Evolutionary conservation across 1,140 invertebrate genomes (phyloP).

Genomic region (Triops cancriformis): DNA sequence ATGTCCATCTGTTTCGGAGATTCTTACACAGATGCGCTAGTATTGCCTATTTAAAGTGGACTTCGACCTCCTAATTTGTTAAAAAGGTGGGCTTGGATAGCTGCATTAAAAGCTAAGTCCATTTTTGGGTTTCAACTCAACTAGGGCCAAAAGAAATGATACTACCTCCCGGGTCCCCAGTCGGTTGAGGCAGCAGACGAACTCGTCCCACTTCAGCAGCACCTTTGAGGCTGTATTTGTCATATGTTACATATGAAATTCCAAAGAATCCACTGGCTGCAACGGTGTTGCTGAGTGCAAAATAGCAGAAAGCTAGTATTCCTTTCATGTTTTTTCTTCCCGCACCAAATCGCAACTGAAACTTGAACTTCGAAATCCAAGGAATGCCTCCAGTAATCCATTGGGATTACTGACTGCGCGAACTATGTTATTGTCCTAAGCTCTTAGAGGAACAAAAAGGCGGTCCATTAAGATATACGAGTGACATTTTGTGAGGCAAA

Average conservation of each 20-base stretch:
- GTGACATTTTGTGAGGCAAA: no score
- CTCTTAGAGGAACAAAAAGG: background rate
- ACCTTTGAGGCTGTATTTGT: background rate
- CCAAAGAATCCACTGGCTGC: background rate
- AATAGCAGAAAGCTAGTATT: background rate
- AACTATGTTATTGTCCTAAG: background rate
- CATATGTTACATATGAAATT: background rate
- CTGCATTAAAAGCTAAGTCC: no score
- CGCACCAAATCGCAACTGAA: background rate
- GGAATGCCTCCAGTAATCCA: background rate
- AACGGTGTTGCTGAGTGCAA: background rate
- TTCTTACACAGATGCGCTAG: no score
- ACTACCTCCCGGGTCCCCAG: background rate
- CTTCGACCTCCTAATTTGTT: no score
- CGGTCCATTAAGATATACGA: background rate
- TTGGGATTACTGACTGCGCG: background rate
- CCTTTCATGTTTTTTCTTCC: background rate
- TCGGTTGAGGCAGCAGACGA: background rate
- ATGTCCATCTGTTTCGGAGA: no score
- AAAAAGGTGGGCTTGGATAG: no score
- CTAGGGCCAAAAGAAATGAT: no score
- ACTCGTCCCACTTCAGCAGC: background rate
- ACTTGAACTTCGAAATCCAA: background rate
- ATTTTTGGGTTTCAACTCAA: no score
- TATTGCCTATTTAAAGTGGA: no score